phyloP scores from a whole-genome alignment of 2,888 invertebrate species.

The Agapetus fuscipes region DNA sequence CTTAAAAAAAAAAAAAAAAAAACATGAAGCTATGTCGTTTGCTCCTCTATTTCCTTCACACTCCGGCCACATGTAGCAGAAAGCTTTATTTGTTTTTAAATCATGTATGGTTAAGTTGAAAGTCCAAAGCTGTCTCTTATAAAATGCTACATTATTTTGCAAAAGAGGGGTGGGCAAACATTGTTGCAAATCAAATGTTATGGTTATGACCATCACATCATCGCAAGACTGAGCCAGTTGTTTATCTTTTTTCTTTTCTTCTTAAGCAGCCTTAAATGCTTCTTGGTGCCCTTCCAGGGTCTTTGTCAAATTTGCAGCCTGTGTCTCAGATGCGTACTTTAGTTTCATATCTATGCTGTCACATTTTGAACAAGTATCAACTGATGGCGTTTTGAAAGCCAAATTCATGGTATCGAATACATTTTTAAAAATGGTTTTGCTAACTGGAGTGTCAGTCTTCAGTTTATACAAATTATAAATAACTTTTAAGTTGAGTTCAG shows the following conservation, averaged over 20 bases:
- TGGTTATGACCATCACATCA: slow-evolving; percentile 5
- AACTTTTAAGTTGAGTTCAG: slow-evolving; percentile 5
- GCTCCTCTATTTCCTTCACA: slow-evolving; percentile 21
- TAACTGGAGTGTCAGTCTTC: too few relatives aligned
- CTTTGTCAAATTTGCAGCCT: slow-evolving; percentile 3
- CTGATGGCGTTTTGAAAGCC: slow-evolving; percentile 14
- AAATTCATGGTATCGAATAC: too few relatives aligned
- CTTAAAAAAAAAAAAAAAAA: too few relatives aligned
- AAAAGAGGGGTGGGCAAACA: too few relatives aligned
- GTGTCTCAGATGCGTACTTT: slow-evolving; percentile 7
- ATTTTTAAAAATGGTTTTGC: too few relatives aligned
- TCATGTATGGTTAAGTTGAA: slow-evolving; percentile 22
- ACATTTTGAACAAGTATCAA: slow-evolving; percentile 18
- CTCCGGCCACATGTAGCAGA: slow-evolving; percentile 23
- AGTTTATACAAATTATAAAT: too few relatives aligned
- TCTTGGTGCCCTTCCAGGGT: slow-evolving; percentile 13
- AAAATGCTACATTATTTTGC: slow-evolving; percentile 23
- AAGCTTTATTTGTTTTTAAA: slow-evolving; percentile 16
- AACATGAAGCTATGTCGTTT: slow-evolving; percentile 24
- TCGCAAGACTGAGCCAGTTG: slow-evolving; percentile 8
- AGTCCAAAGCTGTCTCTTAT: slow-evolving; percentile 22
- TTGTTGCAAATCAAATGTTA: too few relatives aligned
- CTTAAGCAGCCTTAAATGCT: slow-evolving; percentile 14
- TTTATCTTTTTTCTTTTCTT: slow-evolving; percentile 17
- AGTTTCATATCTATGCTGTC: slow-evolving; percentile 9